phyloP scores from a whole-genome alignment of 2,888 invertebrate species.

The Agrochola lota region DNA sequence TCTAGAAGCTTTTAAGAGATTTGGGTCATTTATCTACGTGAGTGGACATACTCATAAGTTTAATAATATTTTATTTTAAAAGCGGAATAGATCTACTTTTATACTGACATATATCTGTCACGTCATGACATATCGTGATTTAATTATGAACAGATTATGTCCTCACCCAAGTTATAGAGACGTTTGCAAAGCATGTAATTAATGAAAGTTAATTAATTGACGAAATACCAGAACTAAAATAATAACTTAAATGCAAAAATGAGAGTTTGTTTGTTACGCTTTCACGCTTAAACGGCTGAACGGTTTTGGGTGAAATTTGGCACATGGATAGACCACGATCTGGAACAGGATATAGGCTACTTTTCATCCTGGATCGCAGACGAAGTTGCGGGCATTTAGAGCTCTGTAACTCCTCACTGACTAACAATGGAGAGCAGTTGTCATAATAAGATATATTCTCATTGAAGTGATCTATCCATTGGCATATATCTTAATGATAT shows the following conservation, averaged over 20 bases:
- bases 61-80: background rate
- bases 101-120: too few relatives aligned
- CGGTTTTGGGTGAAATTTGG: too few relatives aligned
- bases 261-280: too few relatives aligned
- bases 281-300: too few relatives aligned
- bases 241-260: too few relatives aligned
- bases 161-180: background rate
- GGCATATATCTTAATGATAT: background rate
- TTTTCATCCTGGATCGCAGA: too few relatives aligned
- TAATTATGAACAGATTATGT: background rate
- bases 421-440: background rate
- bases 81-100: background rate
- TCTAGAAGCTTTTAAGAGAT: conserved; percentile 26
- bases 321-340: too few relatives aligned
- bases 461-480: too few relatives aligned
- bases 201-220: background rate
- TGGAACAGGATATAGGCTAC: too few relatives aligned
- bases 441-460: background rate
- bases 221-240: background rate
- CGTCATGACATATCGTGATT: background rate
- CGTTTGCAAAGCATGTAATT: background rate
- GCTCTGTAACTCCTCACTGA: background rate
- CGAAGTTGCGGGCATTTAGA: background rate
- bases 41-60: background rate
- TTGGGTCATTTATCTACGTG: conserved; percentile 21